Evolutionary conservation across 2,888 invertebrate species (phyloP), one percentile per base, ranked within the genome.

Genomic region (Petrophora chlorosata): DNA sequence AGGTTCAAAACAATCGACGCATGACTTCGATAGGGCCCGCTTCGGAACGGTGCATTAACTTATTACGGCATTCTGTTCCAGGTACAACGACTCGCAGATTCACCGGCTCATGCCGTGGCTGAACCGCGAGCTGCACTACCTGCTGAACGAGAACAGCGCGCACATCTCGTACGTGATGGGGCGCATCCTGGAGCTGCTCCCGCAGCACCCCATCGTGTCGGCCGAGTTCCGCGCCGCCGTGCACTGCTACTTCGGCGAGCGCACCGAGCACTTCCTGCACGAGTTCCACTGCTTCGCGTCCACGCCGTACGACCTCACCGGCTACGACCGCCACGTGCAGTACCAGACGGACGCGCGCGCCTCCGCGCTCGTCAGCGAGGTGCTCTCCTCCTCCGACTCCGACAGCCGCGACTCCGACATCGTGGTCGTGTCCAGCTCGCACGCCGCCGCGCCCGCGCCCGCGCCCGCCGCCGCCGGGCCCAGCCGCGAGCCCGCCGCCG

Each of bases 51-150:
- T 19, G 4, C 23, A 23, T 23, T 23, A 8, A 2, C 3, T 23
- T n/a, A 8, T 2, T 59, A 10, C 14, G 13, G n/a, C n/a, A n/a
- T n/a, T 46, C 10, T n/a, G 26, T 29, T 19, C 15, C 47, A 53
- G 96, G 79, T 92, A 92, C 72, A 94, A 97, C 85, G 95, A 95
- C 44, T 94, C 95, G 8, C 95, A 96, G 76, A 92, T 94, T 56
- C 94, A 95, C 76, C 93, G 98, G 1, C 90, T 98, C 42, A 93
- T 96, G 54, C 96, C 96, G 0, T 98, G 97, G 97, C 87, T 98
- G 17, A 95, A 95, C 76, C 92, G 98, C 56, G 98, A 98, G 82
- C 87, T 98, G 16, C 92, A 93, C 63, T 96, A 94, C 50, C 90
- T 97, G 39, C 82, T 97, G 14, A 92, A 92, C 56, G 92, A 93